phyloP scores from a whole-genome alignment of 1,140 invertebrate genomes.

The Agrypnia vestita region DNA sequence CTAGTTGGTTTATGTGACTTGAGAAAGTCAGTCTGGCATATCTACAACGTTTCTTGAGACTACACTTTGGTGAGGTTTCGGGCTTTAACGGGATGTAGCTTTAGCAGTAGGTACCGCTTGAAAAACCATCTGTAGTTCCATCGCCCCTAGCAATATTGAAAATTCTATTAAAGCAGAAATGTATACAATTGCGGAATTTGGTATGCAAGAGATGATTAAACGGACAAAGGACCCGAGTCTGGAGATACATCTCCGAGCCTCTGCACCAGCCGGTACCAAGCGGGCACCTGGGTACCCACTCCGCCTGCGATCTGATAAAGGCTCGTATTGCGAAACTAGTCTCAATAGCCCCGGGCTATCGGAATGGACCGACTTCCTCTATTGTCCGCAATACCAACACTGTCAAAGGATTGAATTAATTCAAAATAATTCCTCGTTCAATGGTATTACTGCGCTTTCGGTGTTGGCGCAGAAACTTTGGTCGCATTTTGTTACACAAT shows the following conservation, averaged over 20 bases:
- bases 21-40: no score
- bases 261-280: conserved; percentile 1
- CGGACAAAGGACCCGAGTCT: conserved; percentile 5
- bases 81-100: no score
- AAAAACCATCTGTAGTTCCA: no score
- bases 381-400: conserved; percentile 21
- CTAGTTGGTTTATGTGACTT: no score
- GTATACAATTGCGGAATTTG: no score
- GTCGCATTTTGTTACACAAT: no score
- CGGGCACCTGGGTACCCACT: neutral
- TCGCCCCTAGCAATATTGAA: no score
- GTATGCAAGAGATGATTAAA: neutral
- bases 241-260: no score
- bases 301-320: conserved; percentile 20
- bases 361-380: conserved; percentile 1
- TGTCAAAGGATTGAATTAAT: conserved; percentile 24
- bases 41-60: no score
- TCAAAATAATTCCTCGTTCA: neutral
- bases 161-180: no score
- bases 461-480: neutral
- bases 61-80: no score
- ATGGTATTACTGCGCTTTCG: neutral
- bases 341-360: neutral
- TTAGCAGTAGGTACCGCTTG: no score
- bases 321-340: conserved; percentile 13